phyloP scores from a whole-genome alignment of 2,888 invertebrate species.

The Stegana nigrithorax region DNA sequence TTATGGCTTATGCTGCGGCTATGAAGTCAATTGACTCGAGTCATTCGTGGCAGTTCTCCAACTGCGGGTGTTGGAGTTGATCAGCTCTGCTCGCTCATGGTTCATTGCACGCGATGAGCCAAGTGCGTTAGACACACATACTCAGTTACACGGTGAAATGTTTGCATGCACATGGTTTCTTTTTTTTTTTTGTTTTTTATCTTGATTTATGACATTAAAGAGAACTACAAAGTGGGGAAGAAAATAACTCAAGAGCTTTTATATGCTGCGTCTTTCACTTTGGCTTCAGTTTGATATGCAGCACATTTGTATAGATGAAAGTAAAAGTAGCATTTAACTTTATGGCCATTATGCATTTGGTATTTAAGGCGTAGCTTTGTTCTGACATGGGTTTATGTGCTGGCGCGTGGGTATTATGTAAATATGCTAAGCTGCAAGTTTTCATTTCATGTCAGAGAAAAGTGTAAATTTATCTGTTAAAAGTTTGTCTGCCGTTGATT shows the following conservation, averaged over 20 bases:
- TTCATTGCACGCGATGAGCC: constrained; percentile 37
- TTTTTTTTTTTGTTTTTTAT: neutral
- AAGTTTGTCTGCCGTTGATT: too few species aligned
- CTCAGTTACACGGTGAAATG: neutral
- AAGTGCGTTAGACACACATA: neutral
- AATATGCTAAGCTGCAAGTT: constrained; percentile 37
- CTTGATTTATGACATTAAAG: constrained; percentile 7
- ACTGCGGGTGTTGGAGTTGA: constrained; percentile 50
- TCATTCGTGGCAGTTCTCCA: neutral
- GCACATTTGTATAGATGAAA: constrained; percentile 21
- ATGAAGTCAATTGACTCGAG: constrained; percentile 33
- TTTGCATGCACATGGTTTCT: neutral
- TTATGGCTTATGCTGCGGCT: too few species aligned
- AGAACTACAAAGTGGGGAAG: neutral
- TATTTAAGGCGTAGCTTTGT: constrained; percentile 8
- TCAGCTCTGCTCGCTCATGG: constrained; percentile 39
- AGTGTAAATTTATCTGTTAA: neutral
- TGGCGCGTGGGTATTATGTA: constrained; percentile 40
- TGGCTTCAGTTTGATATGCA: neutral
- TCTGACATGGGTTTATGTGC: neutral
- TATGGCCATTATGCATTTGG: constrained; percentile 26
- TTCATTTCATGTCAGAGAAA: neutral
- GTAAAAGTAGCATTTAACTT: constrained; percentile 53
- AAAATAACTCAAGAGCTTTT: constrained; percentile 24
- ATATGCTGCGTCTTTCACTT: neutral